Evolutionary conservation across 2,888 invertebrate genomes (phyloP), one percentile per base, ranked within the genome.

Genomic region (Scotopteryx bipunctaria): DNA sequence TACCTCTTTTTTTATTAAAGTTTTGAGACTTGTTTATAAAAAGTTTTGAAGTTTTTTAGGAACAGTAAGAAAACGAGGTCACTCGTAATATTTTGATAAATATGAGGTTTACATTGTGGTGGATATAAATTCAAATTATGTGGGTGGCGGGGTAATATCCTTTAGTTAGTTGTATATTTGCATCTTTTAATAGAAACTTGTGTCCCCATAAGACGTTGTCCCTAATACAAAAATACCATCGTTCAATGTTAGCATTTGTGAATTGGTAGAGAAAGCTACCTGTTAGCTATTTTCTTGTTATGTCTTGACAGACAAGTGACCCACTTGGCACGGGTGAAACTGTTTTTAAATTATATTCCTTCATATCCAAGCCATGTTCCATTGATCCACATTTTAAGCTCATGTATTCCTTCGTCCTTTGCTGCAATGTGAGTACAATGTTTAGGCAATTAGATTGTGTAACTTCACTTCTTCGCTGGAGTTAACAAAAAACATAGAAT

Each of bases 281-380:
- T 67, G 63, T 63, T 66, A 58, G 59, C 56, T 68, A 66, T 74
- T 78, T 76, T 69, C 69, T 70, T 61, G 57, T 67, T 72, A 70
- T 69, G 65, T 69, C 74, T 71, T 74, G 78, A 75, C 69, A 71
- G 77, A 77, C 78, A 72, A 71, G 74, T 82, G 84, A 84, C 87
- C 87, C 68, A 87, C 72, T 87, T 87, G 87, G 87, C 87, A 85
- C 73, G 54, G 56, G 56, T 58, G 61, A 61, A 69, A 65, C 62
- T 43, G 67, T 73, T 75, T 82, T 78, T 71, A 64, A 69, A 77
- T 64, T 65, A 67, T 69, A 63, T 67, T 64, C 56, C 70, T 76
- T 78, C 73, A 75, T 69, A 65, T 50, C 43, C 19, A 31, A 46
- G 32, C 42, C 57, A 66, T 54, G 38, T 43, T 47, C 43, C 52